Base-by-base conservation (phyloP, 2,888 invertebrate species). In the Lamellibrachia satsuma region DNA sequence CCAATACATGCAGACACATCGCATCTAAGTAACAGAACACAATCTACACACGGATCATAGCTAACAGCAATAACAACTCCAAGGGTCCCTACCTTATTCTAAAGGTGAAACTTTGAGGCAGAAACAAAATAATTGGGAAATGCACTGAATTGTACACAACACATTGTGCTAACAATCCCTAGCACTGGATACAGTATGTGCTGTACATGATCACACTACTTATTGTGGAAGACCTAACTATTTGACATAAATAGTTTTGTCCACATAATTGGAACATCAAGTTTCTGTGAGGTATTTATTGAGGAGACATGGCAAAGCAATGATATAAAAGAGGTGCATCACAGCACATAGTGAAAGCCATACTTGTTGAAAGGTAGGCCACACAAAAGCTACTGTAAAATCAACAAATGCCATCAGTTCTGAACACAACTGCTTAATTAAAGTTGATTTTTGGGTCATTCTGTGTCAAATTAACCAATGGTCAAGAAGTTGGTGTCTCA, bases 101-200 rank as follows among this genome's bases (percentile, higher is more conserved):
- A 75, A 75, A 75, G 75, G 75, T 75, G 75, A 75, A 75, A 75
- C 75, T 55, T 55, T 75, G 75, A 75, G 75, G 75, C 75, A 75
- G 75, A 75, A 75, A 75, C 75, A 75, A 75, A 75, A n/a, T 22
- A 15, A 75, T 11, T 75, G 75, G 75, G 22, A 75, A 75, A 75
- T 75, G 75, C 75, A 75, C n/a, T 15, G 2, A 75, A 75, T 6
- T 75, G 75, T 75, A 57, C 15, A 75, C 22, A 75, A 15, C 75
- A 75, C 22, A 75, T 15, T 75, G 75, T 75, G 15, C n/a, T 75
- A 22, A 75, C 75, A 75, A 6, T 75, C 39, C 39, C 39, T 39
- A 39, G 39, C 0, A 39, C 39, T 39, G 39, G 75, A 75, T 75
- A 15, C 75, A 75, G 22, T 39, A 39, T 39, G 39, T 75, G 22